A percentile compares a stretch with the other conserved stretches of the same genome.
Evolutionary conservation across 2,113 vertebrate genomes (phyloP).

Genomic region (Sylvietta virens): DNA sequence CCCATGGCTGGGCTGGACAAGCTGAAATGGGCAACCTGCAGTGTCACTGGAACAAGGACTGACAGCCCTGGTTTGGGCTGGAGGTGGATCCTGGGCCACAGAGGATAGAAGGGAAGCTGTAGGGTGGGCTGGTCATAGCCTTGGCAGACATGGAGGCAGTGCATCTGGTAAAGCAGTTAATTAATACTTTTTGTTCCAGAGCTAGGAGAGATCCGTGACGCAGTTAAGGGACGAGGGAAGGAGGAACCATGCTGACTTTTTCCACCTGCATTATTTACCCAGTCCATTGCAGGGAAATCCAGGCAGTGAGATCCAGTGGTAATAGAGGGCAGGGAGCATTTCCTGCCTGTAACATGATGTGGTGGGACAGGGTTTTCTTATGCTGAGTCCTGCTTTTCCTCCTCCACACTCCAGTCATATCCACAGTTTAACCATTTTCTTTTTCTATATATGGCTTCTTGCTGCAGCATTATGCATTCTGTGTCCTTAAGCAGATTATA

Average conservation of each 20-base stretch:
- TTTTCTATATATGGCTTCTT: neutral
- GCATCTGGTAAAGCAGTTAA: neutral
- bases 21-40: neutral
- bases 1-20: neutral
- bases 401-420: neutral
- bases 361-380: neutral
- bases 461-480: neutral
- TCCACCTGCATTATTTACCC: neutral
- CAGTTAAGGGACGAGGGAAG: neutral
- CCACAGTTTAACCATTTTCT: neutral
- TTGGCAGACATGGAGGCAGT: neutral
- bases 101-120: neutral
- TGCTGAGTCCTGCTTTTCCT: fast-evolving
- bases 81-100: neutral
- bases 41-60: neutral
- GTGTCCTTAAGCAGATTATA: neutral
- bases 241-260: neutral
- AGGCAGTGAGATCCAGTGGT: neutral
- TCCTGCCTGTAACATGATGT: neutral
- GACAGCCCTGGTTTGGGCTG: neutral
- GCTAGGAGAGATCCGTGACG: neutral
- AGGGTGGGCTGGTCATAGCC: neutral
- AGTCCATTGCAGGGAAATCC: neutral
- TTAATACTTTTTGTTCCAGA: neutral
- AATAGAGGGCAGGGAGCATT: neutral